Base-by-base conservation (phyloP, 2,113 vertebrate genomes). In the Pandion haliaetus region DNA sequence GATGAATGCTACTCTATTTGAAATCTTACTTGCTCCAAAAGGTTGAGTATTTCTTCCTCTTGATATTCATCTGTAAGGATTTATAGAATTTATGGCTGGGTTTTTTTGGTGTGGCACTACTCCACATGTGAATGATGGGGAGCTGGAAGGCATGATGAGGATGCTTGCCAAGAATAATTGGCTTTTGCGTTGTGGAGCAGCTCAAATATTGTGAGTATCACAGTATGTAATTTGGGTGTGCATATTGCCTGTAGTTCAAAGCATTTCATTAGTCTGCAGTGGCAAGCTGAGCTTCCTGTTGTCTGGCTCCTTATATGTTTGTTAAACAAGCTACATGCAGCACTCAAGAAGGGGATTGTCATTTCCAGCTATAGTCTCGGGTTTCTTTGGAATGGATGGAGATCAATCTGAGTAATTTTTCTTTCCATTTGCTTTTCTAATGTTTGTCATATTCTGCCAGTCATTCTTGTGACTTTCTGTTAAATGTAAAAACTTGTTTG, bases 81-180 rank as follows among this genome's bases (percentile, higher is more conserved):
- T 96, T 92, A 82, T 49, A 93, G 96, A 97, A 95, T 96, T 97
- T 97, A 94, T 97, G 93, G n/a, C 94, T 97, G 50, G 29, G 70
- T 97, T 86, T 85, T 93, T 98, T 97, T 96, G 96, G 95, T 98
- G 97, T 97, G 94, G 90, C 73, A 91, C 45, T 83, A 63, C 73
- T 97, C 95, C 91, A 95, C 94, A 96, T 97, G 76, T 96, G 92
- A 98, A 93, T 88, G 95, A 94, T 96, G 93, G 85, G 67, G 62
- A 97, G 86, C 50, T 97, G 95, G 96, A 97, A 84, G 83, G 90
- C 76, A 24, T 23, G 57, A 89, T 86, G 87, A 92, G 82, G 84
- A 86, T 97, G 10, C 8, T 42, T 98, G 97, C 96, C 98, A 98
- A 96, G 95, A 97, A 97, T 97, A 98, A 97, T 87, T 96, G 97